These are phyloP conservation scores for Heteromurus nitidus DNA, from an alignment of 2,888 invertebrate genomes.

Conservation along the genomic window DNA sequence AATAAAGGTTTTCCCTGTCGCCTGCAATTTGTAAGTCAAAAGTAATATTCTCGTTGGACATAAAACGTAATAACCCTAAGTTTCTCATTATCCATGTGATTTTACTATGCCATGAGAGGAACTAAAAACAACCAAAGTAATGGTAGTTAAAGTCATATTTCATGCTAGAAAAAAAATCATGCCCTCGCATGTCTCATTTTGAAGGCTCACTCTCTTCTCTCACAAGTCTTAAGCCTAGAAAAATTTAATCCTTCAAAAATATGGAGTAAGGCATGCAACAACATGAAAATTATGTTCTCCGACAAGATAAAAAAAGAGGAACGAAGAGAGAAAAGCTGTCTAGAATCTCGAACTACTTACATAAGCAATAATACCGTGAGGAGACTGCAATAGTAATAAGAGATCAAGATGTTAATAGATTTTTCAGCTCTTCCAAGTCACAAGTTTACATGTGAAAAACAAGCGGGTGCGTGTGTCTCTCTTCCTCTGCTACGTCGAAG, in stretches of 20 bases:
- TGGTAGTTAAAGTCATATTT: constrained; percentile 47
- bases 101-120: constrained; percentile 18
- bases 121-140: constrained; percentile 10
- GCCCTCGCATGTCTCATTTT: neutral
- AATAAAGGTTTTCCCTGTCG: constrained; percentile 32
- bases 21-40: constrained; percentile 53
- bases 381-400: neutral
- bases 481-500: neutral
- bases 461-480: neutral
- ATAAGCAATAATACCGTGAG: constrained; percentile 7
- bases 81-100: constrained; percentile 53
- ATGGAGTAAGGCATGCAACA: neutral
- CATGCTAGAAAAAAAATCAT: constrained; percentile 15
- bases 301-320: constrained; percentile 1
- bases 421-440: neutral
- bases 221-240: neutral
- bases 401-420: constrained; percentile 2
- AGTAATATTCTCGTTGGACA: constrained; percentile 50
- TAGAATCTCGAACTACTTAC: no score
- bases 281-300: no score
- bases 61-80: constrained; percentile 58
- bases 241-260: constrained; percentile 15
- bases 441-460: no score
- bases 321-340: neutral
- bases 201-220: neutral